Evolutionary conservation across 2,888 invertebrate species (phyloP).

Genomic region (Idaea aversata): DNA sequence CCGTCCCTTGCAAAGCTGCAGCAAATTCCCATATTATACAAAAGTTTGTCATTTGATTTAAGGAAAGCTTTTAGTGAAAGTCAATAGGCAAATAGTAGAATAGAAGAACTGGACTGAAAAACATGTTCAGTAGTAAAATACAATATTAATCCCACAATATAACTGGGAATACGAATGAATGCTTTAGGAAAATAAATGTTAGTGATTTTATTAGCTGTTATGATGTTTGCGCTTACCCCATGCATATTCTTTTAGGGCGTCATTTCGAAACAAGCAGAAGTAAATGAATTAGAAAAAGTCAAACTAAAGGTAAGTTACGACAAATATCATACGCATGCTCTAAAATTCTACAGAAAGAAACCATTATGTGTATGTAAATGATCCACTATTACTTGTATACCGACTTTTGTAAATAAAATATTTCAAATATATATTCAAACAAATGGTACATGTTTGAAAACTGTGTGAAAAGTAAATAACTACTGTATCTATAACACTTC

Average conservation of each 20-base stretch:
- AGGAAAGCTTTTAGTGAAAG: neutral
- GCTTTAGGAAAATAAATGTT: neutral
- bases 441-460: constrained; percentile 41
- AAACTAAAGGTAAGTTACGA: constrained; percentile 70
- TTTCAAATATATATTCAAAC: constrained; percentile 42
- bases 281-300: constrained; percentile 56
- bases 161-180: neutral
- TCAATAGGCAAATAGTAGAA: neutral
- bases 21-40: neutral
- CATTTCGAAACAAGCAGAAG: constrained; percentile 58
- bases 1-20: neutral
- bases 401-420: constrained; percentile 45
- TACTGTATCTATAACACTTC: constrained; percentile 20
- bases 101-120: neutral
- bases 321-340: constrained; percentile 27
- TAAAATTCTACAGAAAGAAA: constrained; percentile 22
- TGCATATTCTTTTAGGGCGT: constrained; percentile 68
- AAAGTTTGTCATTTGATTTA: neutral
- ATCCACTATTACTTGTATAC: constrained; percentile 29
- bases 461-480: constrained; percentile 57
- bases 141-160: neutral
- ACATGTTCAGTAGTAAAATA: neutral
- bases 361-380: constrained; percentile 13
- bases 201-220: neutral
- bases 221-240: constrained; percentile 46